Evolutionary conservation across 2,113 vertebrate genomes (phyloP).

Genomic region (Chelonoidis abingdonii): DNA sequence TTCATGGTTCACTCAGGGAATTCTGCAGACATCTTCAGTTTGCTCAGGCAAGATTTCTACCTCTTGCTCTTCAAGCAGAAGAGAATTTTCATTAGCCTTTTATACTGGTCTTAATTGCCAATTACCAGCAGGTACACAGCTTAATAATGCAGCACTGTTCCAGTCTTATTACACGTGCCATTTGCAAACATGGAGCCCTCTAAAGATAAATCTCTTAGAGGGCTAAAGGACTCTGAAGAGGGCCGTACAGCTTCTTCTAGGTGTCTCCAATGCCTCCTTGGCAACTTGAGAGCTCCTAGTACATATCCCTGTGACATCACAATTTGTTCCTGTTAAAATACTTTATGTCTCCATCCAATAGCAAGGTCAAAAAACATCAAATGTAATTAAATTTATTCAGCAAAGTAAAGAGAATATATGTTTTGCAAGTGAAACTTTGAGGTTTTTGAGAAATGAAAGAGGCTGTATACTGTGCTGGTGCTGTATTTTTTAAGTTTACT

Average conservation of each 20-base stretch:
- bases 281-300: conserved; percentile 52
- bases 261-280: conserved; percentile 22
- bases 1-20: conserved; percentile 52
- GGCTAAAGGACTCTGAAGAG: conserved; percentile 37
- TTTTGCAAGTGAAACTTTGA: conserved; percentile 23
- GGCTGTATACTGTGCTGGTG: not conserved
- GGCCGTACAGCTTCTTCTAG: not conserved
- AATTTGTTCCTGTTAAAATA: conserved; percentile 50
- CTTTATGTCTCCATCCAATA: not conserved
- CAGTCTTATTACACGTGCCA: conserved; percentile 50
- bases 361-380: conserved; percentile 46
- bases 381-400: not conserved
- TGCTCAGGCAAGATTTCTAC: conserved; percentile 54
- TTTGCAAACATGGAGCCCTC: conserved; percentile 60
- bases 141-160: conserved; percentile 6
- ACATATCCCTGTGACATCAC: conserved; percentile 52
- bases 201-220: conserved; percentile 61
- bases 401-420: not conserved
- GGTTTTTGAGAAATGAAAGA: conserved; percentile 24
- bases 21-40: conserved; percentile 51
- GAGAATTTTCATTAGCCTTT: conserved; percentile 62
- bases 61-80: conserved; percentile 64
- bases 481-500: conserved; percentile 14
- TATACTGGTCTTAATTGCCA: conserved; percentile 62
- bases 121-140: conserved; percentile 74